phyloP scores from a whole-genome alignment of 2,113 vertebrate genomes.

The Andinoacara biseriatus region DNA sequence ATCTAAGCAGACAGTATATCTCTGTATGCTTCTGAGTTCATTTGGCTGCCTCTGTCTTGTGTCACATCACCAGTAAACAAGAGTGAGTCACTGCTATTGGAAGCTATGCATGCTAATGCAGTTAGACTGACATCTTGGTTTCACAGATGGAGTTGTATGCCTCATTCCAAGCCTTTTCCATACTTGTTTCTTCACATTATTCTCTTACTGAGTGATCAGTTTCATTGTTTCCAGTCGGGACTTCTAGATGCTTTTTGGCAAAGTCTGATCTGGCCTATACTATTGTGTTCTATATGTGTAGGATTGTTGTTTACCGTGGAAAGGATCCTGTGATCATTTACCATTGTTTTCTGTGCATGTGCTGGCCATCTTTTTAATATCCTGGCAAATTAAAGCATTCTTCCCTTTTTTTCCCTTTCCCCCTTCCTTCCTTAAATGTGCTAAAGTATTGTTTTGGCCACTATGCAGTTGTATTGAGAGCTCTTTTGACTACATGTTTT shows the following conservation, averaged over 20 bases:
- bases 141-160: not conserved
- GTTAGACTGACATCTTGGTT: not conserved
- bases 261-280: not conserved
- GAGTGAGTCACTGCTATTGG: not conserved
- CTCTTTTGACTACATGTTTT: not conserved
- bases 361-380: too few species aligned
- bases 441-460: too few species aligned
- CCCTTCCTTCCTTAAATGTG: too few species aligned
- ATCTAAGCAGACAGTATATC: not conserved
- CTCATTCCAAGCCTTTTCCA: not conserved
- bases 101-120: not conserved
- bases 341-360: not conserved
- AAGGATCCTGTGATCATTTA: not conserved
- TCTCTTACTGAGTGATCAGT: not conserved
- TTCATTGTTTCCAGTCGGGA: not conserved
- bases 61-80: not conserved
- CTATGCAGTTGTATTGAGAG: too few species aligned
- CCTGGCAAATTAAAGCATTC: too few species aligned
- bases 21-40: not conserved
- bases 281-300: not conserved
- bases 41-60: not conserved
- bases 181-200: not conserved
- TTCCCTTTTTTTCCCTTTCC: too few species aligned
- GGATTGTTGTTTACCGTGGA: not conserved
- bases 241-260: too few species aligned